Evolutionary conservation across 2,113 vertebrate species (phyloP).

Genomic region (Triplophysa dalaica): DNA sequence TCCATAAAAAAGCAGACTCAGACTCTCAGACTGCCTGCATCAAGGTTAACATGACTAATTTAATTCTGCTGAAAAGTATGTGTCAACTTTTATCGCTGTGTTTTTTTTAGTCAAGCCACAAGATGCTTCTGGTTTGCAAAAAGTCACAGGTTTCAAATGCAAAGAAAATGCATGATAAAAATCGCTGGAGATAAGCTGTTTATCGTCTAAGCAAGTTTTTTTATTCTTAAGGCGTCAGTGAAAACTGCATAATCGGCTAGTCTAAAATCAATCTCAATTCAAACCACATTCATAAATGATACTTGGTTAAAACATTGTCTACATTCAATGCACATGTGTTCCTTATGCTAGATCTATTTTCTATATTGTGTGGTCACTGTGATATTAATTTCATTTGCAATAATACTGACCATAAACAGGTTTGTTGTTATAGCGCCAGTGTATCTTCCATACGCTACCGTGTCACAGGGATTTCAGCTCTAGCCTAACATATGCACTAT

Average conservation of each 20-base stretch:
- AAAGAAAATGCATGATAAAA: background rate
- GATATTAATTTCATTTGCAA: constrained; percentile 6
- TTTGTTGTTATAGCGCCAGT: constrained; percentile 24
- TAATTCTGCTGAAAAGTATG: too few relatives aligned
- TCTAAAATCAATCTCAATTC: background rate
- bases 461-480: constrained; percentile 27
- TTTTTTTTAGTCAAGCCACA: too few relatives aligned
- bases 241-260: background rate
- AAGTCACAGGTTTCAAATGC: background rate
- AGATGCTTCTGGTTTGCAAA: too few relatives aligned
- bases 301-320: background rate
- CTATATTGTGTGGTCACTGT: background rate
- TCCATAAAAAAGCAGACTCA: too few relatives aligned
- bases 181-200: background rate
- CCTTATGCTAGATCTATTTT: background rate
- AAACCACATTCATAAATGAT: background rate
- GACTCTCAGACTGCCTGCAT: too few relatives aligned
- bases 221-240: too few relatives aligned
- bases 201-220: background rate
- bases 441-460: background rate
- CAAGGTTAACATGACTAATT: too few relatives aligned
- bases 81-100: too few relatives aligned
- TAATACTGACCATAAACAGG: background rate
- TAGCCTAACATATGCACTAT: constrained; percentile 7
- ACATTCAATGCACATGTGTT: background rate